Conservation (phyloP, 2,888 invertebrate genomes). For the Agrochola lychnidis region DNA sequence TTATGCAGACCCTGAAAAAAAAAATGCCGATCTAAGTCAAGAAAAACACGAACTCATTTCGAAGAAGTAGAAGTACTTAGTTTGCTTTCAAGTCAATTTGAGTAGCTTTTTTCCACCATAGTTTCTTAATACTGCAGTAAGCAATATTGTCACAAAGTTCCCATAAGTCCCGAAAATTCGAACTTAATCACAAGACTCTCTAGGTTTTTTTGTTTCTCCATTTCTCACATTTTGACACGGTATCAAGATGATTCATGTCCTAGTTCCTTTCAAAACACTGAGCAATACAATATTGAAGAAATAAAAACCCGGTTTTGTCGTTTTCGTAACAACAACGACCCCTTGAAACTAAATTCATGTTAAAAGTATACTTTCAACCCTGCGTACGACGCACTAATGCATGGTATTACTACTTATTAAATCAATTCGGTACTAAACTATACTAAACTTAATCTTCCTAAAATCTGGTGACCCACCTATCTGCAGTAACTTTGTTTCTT, state of each 20-base stretch:
- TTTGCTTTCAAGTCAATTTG: background rate
- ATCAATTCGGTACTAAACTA: too few species aligned
- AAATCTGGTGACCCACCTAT: background rate
- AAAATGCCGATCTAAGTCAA: background rate
- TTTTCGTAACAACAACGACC: conserved; percentile 30
- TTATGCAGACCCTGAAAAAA: background rate
- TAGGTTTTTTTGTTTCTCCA: too few species aligned
- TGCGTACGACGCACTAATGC: background rate
- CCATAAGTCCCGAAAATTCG: background rate
- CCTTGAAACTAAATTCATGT: conserved; percentile 29
- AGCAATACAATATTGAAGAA: conserved; percentile 18
- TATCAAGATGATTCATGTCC: conserved; percentile 41
- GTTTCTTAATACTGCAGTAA: too few species aligned
- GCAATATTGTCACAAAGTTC: background rate
- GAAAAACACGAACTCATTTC: background rate
- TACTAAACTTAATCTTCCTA: background rate
- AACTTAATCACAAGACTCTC: too few species aligned
- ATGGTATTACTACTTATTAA: background rate
- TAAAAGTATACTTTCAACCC: background rate
- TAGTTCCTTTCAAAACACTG: conserved; percentile 33
- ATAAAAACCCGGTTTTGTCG: conserved; percentile 19
- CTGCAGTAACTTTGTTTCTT: background rate
- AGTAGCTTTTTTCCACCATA: too few species aligned
- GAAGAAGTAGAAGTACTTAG: background rate
- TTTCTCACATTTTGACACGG: too few species aligned